These are phyloP conservation scores for Drosophila equinoxialis DNA, from an alignment of 1,140 invertebrate species.

Conservation along the genomic window DNA sequence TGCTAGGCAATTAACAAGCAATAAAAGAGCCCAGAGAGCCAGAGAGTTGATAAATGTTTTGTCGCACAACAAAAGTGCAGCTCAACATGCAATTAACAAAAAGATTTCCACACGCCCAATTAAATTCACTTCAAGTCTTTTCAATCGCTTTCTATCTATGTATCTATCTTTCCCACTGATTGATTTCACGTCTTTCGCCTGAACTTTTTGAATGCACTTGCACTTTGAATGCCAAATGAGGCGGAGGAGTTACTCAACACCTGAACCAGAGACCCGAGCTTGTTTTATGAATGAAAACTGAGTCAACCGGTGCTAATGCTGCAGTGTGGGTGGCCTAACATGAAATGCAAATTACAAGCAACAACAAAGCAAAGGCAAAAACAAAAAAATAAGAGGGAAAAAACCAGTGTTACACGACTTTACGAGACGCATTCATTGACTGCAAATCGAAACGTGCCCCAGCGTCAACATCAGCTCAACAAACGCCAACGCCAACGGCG, in stretches of 20 bases:
- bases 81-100: conserved; percentile 62
- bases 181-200: conserved; percentile 64
- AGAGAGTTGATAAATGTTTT: conserved; percentile 62
- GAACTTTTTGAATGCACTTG: conserved; percentile 71
- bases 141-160: background rate
- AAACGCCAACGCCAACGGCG: conserved; percentile 54
- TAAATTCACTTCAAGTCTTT: conserved; percentile 51
- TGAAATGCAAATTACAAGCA: conserved; percentile 69
- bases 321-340: conserved; percentile 65
- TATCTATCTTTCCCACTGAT: conserved; percentile 27
- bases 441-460: conserved; percentile 76
- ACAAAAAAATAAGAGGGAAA: background rate
- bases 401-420: conserved; percentile 66
- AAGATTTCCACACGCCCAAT: conserved; percentile 61
- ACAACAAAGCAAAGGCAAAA: conserved; percentile 41
- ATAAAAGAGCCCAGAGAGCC: conserved; percentile 54
- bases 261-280: conserved; percentile 26
- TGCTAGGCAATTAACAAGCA: conserved; percentile 77
- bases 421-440: conserved; percentile 75
- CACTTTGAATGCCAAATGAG: conserved; percentile 69
- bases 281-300: conserved; percentile 71
- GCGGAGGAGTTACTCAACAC: conserved; percentile 39
- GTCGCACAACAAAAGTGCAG: conserved; percentile 50
- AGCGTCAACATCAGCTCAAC: conserved; percentile 16
- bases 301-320: conserved; percentile 45